Conservation (phyloP, 2,113 vertebrate species). For the Scortum barcoo region DNA sequence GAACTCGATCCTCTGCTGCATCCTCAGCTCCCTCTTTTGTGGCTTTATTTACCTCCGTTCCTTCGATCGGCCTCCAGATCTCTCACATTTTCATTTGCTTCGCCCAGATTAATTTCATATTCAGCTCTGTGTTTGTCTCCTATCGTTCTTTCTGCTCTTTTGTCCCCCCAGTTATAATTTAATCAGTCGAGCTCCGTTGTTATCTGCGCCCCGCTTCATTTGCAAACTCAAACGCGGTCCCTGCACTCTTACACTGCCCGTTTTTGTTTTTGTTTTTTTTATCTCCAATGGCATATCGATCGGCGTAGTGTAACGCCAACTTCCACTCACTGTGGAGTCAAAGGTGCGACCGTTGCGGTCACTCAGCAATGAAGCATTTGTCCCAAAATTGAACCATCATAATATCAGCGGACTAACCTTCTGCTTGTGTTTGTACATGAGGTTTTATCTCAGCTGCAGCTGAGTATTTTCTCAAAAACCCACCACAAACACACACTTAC, state of each 20-base stretch:
- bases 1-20: not conserved
- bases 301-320: not conserved
- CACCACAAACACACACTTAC: not conserved
- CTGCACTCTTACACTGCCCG: not conserved
- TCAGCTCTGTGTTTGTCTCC: not conserved
- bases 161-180: constrained; percentile 35
- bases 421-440: not conserved
- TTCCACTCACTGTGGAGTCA: not conserved
- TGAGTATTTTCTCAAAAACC: not conserved
- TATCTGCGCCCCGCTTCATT: constrained; percentile 29
- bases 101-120: not conserved
- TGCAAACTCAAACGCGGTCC: not conserved
- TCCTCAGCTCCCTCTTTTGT: not conserved
- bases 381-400: not conserved
- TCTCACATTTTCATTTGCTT: not conserved
- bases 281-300: not conserved
- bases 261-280: too few species aligned
- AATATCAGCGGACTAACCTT: not conserved
- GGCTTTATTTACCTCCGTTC: constrained; percentile 4
- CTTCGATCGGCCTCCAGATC: not conserved
- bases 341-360: not conserved
- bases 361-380: not conserved
- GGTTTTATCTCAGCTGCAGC: not conserved
- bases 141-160: constrained; percentile 21
- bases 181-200: constrained; percentile 7